These are phyloP conservation scores for Sapajus apella DNA, from an alignment of 2,113 vertebrate species.

Conservation along the genomic window DNA sequence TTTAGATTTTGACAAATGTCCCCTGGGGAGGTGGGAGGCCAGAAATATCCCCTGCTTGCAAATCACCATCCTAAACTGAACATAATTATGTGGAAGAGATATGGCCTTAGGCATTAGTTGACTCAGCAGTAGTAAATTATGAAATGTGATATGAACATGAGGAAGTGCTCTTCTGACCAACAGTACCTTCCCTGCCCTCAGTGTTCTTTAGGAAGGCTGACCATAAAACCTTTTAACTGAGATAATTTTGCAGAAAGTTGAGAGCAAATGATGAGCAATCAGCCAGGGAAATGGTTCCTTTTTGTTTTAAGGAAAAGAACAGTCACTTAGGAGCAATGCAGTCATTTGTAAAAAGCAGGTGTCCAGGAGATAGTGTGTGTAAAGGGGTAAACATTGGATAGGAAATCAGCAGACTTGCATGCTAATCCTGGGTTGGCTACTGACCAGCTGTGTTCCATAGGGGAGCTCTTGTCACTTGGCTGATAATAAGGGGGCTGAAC, in stretches of 20 bases:
- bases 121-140: not conserved
- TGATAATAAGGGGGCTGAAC: not conserved
- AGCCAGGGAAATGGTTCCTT: not conserved
- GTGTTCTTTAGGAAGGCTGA: not conserved
- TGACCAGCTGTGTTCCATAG: not conserved
- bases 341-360: conserved; percentile 46
- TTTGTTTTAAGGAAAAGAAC: not conserved
- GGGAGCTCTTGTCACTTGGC: not conserved
- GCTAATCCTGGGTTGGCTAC: not conserved
- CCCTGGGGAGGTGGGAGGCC: not conserved
- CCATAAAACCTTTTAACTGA: not conserved
- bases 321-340: not conserved
- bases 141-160: not conserved
- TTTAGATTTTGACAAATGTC: not conserved
- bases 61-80: not conserved
- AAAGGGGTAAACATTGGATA: not conserved
- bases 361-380: not conserved
- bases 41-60: not conserved
- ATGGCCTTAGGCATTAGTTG: not conserved
- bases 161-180: not conserved
- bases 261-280: conserved; percentile 13
- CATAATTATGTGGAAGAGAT: not conserved
- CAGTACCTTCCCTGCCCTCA: not conserved
- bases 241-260: not conserved
- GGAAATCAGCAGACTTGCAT: not conserved